Percentiles rank a stretch among this genome's conserved stretches.
Conservation (phyloP, 2,888 invertebrate genomes). For the Aromia moschata region DNA sequence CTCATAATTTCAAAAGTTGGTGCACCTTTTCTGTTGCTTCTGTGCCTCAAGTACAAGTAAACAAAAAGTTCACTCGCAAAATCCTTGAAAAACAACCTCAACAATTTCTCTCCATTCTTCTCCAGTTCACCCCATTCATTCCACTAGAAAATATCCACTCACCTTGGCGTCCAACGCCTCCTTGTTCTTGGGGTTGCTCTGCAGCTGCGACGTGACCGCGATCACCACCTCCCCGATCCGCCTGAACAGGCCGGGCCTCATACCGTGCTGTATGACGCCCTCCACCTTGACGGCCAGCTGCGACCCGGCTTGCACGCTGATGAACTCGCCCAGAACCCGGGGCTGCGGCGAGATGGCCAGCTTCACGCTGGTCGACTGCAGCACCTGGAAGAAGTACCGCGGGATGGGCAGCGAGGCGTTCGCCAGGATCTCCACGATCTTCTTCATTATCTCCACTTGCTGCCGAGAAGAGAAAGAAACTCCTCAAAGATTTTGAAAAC, state of each 20-base stretch:
- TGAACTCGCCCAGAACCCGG: constrained; percentile 80
- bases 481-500: too few relatives aligned
- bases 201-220: constrained; percentile 72
- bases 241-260: constrained; percentile 73
- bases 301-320: constrained; percentile 83
- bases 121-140: too few relatives aligned
- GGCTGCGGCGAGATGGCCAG: constrained; percentile 85
- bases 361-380: constrained; percentile 85
- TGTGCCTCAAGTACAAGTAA: too few relatives aligned
- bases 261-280: constrained; percentile 85
- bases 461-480: too few relatives aligned
- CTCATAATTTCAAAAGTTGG: too few relatives aligned
- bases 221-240: constrained; percentile 77
- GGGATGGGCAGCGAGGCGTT: constrained; percentile 75
- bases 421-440: constrained; percentile 70
- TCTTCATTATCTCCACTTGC: constrained; percentile 69
- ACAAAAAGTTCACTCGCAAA: too few relatives aligned
- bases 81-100: too few relatives aligned
- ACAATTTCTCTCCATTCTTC: too few relatives aligned
- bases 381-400: constrained; percentile 83
- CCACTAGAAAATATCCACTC: too few relatives aligned
- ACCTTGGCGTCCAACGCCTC: constrained; percentile 57
- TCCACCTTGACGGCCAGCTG: constrained; percentile 93
- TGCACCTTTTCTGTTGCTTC: too few relatives aligned
- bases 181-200: constrained; percentile 61